Evolutionary conservation across 2,888 invertebrate genomes (phyloP).

Genomic region (Eucriotettix oculatus): DNA sequence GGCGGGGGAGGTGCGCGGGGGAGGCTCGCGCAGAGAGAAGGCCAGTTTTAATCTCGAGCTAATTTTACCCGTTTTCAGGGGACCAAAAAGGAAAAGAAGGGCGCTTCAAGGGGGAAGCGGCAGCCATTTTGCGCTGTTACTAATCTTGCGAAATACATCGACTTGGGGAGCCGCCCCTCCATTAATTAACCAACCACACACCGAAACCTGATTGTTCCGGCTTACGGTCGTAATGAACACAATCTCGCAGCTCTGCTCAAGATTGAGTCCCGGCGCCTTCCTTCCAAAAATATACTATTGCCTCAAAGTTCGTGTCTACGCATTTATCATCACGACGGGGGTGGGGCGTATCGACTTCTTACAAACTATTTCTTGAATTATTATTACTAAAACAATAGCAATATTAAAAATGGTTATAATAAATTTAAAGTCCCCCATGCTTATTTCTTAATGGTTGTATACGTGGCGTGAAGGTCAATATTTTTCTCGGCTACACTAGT

Average conservation of each 20-base stretch:
- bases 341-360: too few relatives aligned
- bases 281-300: too few relatives aligned
- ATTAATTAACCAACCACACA: neutral
- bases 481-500: too few relatives aligned
- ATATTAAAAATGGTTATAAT: too few relatives aligned
- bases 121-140: neutral
- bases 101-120: neutral
- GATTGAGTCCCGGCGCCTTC: too few relatives aligned
- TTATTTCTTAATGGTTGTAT: too few relatives aligned
- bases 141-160: slow-evolving; percentile 1
- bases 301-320: too few relatives aligned
- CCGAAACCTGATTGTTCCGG: neutral
- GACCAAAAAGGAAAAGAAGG: neutral
- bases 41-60: slow-evolving; percentile 17
- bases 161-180: neutral
- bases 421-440: too few relatives aligned
- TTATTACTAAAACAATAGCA: too few relatives aligned
- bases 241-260: neutral
- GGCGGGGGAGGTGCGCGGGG: neutral
- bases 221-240: neutral
- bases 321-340: too few relatives aligned
- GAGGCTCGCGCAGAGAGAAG: neutral
- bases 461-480: too few relatives aligned
- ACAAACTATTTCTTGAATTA: too few relatives aligned
- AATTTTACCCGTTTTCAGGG: slow-evolving; percentile 17